Evolutionary conservation across 1,140 invertebrate species (phyloP).

Genomic region (Papilio glaucus): DNA sequence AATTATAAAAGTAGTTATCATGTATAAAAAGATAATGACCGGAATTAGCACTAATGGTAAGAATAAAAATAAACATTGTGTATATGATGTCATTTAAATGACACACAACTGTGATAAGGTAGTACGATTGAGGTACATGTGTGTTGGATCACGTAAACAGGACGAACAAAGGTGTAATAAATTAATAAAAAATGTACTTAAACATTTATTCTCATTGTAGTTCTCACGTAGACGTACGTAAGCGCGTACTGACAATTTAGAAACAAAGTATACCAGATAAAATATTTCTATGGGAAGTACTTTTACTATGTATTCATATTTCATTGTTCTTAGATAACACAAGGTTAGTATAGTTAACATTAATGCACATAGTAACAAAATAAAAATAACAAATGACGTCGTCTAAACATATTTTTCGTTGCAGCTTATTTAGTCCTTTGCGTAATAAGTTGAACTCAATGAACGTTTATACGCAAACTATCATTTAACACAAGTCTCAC

Average conservation of each 20-base stretch:
- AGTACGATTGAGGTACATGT: slow-evolving; percentile 18
- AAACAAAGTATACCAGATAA: neutral
- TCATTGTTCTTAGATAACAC: neutral
- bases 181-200: slow-evolving; percentile 5
- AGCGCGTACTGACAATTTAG: neutral
- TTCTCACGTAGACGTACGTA: slow-evolving; percentile 9
- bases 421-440: neutral
- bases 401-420: neutral
- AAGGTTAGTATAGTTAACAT: neutral
- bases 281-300: neutral
- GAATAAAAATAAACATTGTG: slow-evolving; percentile 23
- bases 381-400: neutral
- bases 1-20: slow-evolving; percentile 41
- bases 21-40: slow-evolving; percentile 37
- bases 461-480: neutral
- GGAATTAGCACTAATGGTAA: slow-evolving; percentile 28
- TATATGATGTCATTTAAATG: slow-evolving; percentile 14
- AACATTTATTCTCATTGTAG: neutral
- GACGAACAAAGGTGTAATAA: neutral
- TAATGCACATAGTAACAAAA: too few relatives aligned
- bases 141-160: slow-evolving; percentile 32
- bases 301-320: slow-evolving; percentile 2
- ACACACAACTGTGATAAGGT: slow-evolving; percentile 15
- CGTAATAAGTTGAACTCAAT: too few relatives aligned
- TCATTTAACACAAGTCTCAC: neutral